Percentiles rank a stretch among this genome's conserved stretches.
Conservation (phyloP, 2,113 vertebrate genomes). For the Orientallactaga bullata region DNA sequence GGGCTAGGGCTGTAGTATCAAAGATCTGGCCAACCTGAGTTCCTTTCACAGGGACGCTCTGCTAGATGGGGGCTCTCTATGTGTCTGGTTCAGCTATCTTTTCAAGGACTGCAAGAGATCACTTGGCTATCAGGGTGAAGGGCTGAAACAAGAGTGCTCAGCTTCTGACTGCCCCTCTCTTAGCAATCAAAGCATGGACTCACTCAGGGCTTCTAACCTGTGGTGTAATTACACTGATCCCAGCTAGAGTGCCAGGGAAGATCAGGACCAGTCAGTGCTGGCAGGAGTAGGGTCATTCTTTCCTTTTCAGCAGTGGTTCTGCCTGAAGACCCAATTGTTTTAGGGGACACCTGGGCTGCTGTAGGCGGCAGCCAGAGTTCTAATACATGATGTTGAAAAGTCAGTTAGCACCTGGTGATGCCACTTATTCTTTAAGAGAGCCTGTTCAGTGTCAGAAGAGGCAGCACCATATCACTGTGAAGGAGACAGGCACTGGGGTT, state of each 20-base stretch:
- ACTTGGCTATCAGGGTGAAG: not conserved
- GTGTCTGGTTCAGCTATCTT: accelerated
- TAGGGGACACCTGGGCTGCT: not conserved
- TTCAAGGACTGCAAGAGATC: not conserved
- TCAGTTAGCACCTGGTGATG: conserved; percentile 1
- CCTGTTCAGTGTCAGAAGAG: not conserved
- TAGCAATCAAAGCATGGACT: conserved; percentile 40
- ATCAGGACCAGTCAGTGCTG: not conserved
- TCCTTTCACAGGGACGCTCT: not conserved
- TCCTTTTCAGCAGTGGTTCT: conserved; percentile 28
- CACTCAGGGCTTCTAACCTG: not conserved
- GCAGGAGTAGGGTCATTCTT: not conserved
- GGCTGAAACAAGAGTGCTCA: not conserved
- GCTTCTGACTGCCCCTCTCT: conserved; percentile 37
- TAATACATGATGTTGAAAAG: not conserved
- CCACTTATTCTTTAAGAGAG: not conserved
- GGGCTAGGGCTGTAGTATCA: no score
- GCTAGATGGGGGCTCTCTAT: not conserved
- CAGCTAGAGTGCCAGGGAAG: not conserved
- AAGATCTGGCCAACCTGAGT: not conserved
- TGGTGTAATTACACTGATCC: conserved; percentile 5
- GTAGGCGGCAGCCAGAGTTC: conserved; percentile 16
- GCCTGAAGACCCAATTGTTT: conserved; percentile 11
- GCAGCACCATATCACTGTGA: accelerated
- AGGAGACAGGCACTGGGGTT: not conserved